Percentiles rank a stretch among this genome's conserved stretches.
phyloP scores from a whole-genome alignment of 2,888 invertebrate species.

The Dromius quadrimaculatus region DNA sequence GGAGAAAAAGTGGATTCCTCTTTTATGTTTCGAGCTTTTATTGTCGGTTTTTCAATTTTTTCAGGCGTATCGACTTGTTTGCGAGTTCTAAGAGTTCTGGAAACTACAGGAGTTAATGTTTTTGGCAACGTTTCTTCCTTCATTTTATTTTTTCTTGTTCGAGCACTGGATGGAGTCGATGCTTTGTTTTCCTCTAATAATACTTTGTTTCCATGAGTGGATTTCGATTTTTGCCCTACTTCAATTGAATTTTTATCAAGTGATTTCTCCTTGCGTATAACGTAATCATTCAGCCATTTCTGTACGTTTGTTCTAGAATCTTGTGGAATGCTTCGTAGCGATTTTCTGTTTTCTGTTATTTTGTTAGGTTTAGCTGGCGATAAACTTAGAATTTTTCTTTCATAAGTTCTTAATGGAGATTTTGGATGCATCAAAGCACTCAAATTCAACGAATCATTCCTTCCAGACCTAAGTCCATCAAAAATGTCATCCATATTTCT shows the following conservation, averaged over 20 bases:
- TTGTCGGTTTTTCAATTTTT: slow-evolving; percentile 58
- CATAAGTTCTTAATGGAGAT: slow-evolving; percentile 25
- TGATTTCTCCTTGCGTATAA: slow-evolving; percentile 45
- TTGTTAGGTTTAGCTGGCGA: slow-evolving; percentile 14
- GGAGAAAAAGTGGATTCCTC: slow-evolving; percentile 70
- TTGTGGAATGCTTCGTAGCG: neutral
- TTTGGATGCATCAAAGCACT: neutral
- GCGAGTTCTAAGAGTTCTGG: slow-evolving; percentile 45
- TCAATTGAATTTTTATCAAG: slow-evolving; percentile 20
- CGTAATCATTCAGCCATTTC: slow-evolving; percentile 47
- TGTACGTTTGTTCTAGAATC: slow-evolving; percentile 3
- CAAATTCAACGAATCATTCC: neutral
- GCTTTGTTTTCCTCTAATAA: slow-evolving; percentile 11
- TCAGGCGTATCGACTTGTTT: slow-evolving; percentile 56
- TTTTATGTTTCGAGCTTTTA: slow-evolving; percentile 64
- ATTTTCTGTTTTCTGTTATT: slow-evolving; percentile 8
- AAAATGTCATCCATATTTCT: neutral
- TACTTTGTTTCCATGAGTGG: neutral
- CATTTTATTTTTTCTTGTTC: slow-evolving; percentile 6
- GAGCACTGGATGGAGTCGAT: slow-evolving; percentile 3
- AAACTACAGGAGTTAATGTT: neutral
- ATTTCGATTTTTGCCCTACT: slow-evolving; percentile 8
- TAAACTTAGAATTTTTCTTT: slow-evolving; percentile 33
- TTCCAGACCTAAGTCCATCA: slow-evolving; percentile 1
- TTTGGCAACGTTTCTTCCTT: neutral